Conservation (phyloP, 2,888 invertebrate species). For the Conchocele bisecta region DNA sequence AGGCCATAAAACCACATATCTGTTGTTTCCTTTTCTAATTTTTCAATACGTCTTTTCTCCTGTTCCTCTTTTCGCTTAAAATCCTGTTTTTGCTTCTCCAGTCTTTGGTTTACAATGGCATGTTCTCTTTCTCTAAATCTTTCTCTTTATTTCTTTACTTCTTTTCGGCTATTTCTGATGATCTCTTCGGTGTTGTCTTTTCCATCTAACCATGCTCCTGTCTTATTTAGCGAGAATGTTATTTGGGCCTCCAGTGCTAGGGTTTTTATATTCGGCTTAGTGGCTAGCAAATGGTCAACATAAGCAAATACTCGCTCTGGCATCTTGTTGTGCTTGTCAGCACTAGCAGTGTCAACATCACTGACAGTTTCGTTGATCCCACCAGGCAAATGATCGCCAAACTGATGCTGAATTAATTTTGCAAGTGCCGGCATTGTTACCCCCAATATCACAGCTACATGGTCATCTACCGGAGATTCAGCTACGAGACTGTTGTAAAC, state of each 20-base stretch:
- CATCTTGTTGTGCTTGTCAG: conserved; percentile 25
- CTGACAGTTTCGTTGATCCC: neutral
- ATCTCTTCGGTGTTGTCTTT: neutral
- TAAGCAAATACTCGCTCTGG: conserved; percentile 21
- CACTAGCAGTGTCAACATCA: neutral
- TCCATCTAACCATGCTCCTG: neutral
- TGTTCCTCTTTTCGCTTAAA: conserved; percentile 2
- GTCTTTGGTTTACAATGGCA: neutral
- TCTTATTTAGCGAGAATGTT: conserved; percentile 15
- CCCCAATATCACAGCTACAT: conserved; percentile 9
- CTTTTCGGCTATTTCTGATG: neutral
- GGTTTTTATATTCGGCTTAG: conserved; percentile 21
- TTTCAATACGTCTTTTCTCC: conserved; percentile 21
- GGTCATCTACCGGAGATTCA: neutral
- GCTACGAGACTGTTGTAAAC: conserved; percentile 1
- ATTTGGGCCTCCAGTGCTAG: conserved; percentile 10
- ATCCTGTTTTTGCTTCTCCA: conserved; percentile 24
- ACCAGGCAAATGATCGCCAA: neutral
- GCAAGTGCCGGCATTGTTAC: no score
- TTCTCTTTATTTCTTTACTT: conserved; percentile 1
- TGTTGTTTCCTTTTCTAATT: conserved; percentile 12
- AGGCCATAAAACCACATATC: conserved; percentile 23
- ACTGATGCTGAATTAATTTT: no score
- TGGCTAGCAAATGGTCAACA: conserved; percentile 5
- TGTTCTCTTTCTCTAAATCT: conserved; percentile 13